Evolutionary conservation across 2,797 vertebrate genomes (phyloP), one percentile per base, ranked within the genome.

Genomic region (Spatula versicolor): DNA sequence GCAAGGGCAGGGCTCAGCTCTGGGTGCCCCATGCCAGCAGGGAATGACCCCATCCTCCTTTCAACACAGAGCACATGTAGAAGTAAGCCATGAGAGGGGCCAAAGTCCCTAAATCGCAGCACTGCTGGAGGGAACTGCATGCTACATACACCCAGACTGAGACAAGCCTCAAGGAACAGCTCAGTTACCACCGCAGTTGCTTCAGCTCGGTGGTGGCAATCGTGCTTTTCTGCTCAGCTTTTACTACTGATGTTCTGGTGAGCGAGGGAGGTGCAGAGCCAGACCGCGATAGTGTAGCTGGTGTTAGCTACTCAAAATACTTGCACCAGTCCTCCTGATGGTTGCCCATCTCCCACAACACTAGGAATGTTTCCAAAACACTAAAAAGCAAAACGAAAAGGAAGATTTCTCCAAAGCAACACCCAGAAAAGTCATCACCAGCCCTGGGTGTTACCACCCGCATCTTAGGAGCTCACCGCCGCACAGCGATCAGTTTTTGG

Each of bases 111-210:
- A 80, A 71, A 71, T 18, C 28, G 17, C 23, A 80, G 35, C 1
- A 2, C 17, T 33, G 31, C 25, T 15, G 25, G 43, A 88, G 12
- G 17, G 45, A 71, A 59, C 31, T 3, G 3, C 18, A 37, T 7
- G 52, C 19, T 21, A 21, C 18, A 26, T 52, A 67, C 21, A 39
- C 39, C 45, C 31, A 85, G 13, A 79, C 4, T 0, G 2, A 79
- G 55, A 58, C n/a, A 78, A 68, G 41, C 46, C 73, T 81, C 16
- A 58, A 85, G 77, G 60, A 74, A 45, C 55, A 55, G 55, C 16
- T 9, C 39, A 58, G 66, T n/a, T 56, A 26, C 62, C 45, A 28
- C 0, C 0, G 0, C 0, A 2, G 43, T 31, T 3, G 4, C 35
- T 56, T 60, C 69, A 89, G 45, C 50, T 85, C 50, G 0, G 0